Evolutionary conservation across 2,113 vertebrate species (phyloP), one percentile per base, ranked within the genome.

Genomic region (Pollachius pollachius): DNA sequence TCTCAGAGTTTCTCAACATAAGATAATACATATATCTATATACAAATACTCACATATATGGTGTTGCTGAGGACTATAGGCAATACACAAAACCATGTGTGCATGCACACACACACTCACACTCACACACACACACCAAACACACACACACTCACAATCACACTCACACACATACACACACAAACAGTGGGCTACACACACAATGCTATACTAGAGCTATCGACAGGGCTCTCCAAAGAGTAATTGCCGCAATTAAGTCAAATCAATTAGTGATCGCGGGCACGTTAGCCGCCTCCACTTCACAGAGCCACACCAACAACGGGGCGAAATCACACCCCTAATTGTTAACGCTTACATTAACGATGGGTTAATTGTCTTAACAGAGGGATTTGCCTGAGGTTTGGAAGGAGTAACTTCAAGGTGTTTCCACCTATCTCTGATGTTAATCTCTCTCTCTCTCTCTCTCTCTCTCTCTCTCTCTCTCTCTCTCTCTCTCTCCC

Each of bases 231-330:
- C 70, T 60, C 80, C 69, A 68, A 63, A 65, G 76, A 87, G 69
- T 86, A 87, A 89, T 90, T 80, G 69, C 84, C 63, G 74, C 70
- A 74, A 73, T 90, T 86, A 79, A 69, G 74, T 75, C 76, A 72
- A 87, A 90, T 89, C 87, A 84, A 84, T 90, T 89, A 82, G 78
- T 74, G 77, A 84, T 87, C 81, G 59, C 72, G 79, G 70, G 86
- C 88, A 70, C 41, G 41, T 48, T 48, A 48, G 75, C 76, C 77
- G 61, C 74, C 62, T 77, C 65, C 68, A 70, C 73, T 79, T 81
- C 70, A 67, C 66, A 71, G 61, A 48, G 72, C 19, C 66, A 72
- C 74, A 56, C 25, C 71, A 69, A 70, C 37, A 25, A 13, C 77
- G 77, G 62, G 84, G 74, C 84, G 69, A 80, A 79, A 78, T 75